phyloP scores from a whole-genome alignment of 2,797 vertebrate genomes.

The Falco concolor region DNA sequence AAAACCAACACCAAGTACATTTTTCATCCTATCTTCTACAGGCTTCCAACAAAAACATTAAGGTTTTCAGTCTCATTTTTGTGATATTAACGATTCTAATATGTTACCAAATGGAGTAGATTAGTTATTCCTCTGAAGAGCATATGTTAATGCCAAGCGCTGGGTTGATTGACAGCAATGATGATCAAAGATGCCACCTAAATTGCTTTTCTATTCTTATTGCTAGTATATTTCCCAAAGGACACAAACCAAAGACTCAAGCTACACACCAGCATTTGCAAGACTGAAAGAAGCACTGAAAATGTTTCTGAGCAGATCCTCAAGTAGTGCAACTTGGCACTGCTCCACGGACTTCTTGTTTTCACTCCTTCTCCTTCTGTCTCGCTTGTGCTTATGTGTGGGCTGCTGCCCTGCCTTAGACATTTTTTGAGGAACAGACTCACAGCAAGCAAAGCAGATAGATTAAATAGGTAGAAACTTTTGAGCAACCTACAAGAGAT shows the following conservation, averaged over 20 bases:
- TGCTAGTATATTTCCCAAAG: constrained; percentile 46
- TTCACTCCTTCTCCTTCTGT: constrained; percentile 64
- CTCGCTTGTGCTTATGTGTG: constrained; percentile 59
- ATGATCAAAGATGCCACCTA: constrained; percentile 58
- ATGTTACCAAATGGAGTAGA: constrained; percentile 56
- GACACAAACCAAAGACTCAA: constrained; percentile 48
- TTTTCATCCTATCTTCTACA: neutral
- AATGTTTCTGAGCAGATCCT: constrained; percentile 58
- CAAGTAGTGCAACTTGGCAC: constrained; percentile 56
- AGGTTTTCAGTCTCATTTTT: constrained; percentile 14
- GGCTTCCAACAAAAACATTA: neutral
- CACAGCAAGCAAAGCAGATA: constrained; percentile 47
- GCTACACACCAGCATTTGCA: constrained; percentile 29
- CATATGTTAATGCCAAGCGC: constrained; percentile 57
- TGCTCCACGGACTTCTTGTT: constrained; percentile 60
- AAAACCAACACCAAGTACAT: neutral
- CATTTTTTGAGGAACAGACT: constrained; percentile 53
- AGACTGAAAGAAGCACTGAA: constrained; percentile 53
- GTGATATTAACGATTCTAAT: constrained; percentile 38
- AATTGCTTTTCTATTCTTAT: constrained; percentile 59
- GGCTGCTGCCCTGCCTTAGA: constrained; percentile 61
- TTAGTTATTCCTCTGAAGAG: constrained; percentile 61
- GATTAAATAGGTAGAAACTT: constrained; percentile 59
- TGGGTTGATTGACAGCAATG: constrained; percentile 46
- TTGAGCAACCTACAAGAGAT: constrained; percentile 3